Percentiles rank a stretch among this genome's conserved stretches.
phyloP scores from a whole-genome alignment of 2,113 vertebrate species.

The Apodemus sylvaticus region DNA sequence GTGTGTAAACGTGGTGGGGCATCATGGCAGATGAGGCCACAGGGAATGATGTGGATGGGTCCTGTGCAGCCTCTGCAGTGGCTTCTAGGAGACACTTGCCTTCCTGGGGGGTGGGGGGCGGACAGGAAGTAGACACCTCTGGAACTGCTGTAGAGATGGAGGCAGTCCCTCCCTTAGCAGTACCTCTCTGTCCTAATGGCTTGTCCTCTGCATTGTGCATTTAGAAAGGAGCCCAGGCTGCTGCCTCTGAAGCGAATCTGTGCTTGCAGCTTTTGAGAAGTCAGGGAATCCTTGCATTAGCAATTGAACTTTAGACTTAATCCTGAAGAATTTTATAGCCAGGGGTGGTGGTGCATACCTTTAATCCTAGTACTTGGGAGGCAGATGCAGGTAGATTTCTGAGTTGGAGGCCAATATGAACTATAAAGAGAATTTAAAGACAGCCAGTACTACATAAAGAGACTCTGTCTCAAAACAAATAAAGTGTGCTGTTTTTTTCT shows the following conservation, averaged over 20 bases:
- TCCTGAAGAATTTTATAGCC: neutral
- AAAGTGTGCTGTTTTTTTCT: neutral
- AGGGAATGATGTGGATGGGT: neutral
- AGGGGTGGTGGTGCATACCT: neutral
- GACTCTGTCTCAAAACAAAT: neutral
- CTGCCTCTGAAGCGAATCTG: neutral
- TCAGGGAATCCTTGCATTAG: neutral
- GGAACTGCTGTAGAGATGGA: neutral
- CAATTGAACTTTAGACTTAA: neutral
- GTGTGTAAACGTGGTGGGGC: neutral
- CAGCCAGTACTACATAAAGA: neutral
- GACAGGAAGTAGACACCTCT: neutral
- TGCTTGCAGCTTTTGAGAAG: neutral
- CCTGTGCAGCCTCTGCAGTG: fast-evolving
- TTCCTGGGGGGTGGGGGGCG: no score
- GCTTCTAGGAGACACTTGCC: neutral
- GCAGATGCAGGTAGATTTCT: neutral
- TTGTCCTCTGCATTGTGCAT: neutral
- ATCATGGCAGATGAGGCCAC: neutral
- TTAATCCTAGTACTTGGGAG: neutral
- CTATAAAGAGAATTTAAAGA: neutral
- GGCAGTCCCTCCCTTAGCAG: neutral
- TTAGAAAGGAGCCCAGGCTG: neutral
- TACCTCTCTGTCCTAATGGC: neutral
- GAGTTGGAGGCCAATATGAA: neutral